These are phyloP conservation scores for Ooceraea biroi DNA, from an alignment of 1,140 invertebrate genomes.

Conservation along the genomic window DNA sequence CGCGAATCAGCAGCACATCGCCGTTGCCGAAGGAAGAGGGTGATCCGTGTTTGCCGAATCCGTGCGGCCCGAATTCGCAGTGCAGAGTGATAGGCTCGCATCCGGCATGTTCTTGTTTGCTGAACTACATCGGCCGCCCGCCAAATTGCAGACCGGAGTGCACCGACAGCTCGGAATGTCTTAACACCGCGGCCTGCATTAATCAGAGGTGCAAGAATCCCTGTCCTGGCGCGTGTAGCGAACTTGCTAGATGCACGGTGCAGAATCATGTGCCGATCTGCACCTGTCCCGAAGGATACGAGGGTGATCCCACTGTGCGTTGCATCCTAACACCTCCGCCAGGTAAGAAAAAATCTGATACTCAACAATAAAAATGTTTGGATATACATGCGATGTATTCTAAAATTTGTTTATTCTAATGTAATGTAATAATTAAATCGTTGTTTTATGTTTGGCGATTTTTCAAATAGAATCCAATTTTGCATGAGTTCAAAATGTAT, in stretches of 20 bases:
- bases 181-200: conserved; percentile 91
- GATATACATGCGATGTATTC: too few species aligned
- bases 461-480: too few species aligned
- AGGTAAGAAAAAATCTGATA: conserved; percentile 79
- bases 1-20: conserved; percentile 85
- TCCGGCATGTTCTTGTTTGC: conserved; percentile 91
- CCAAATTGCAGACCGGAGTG: conserved; percentile 94
- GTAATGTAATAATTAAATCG: too few species aligned
- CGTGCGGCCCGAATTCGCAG: conserved; percentile 93
- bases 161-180: conserved; percentile 91
- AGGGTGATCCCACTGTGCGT: conserved; percentile 91
- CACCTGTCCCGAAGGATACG: conserved; percentile 90
- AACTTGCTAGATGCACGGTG: conserved; percentile 91
- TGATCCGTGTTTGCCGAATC: conserved; percentile 91
- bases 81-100: conserved; percentile 90
- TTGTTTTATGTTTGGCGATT: too few species aligned
- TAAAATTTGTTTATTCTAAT: too few species aligned
- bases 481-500: too few species aligned
- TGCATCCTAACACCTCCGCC: conserved; percentile 86
- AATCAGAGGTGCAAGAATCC: conserved; percentile 93
- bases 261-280: conserved; percentile 92
- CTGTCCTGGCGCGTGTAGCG: conserved; percentile 92
- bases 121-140: conserved; percentile 91
- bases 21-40: conserved; percentile 76
- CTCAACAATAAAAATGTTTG: too few species aligned